phyloP scores from a whole-genome alignment of 1,140 invertebrate species.

The Megalonaias nervosa region DNA sequence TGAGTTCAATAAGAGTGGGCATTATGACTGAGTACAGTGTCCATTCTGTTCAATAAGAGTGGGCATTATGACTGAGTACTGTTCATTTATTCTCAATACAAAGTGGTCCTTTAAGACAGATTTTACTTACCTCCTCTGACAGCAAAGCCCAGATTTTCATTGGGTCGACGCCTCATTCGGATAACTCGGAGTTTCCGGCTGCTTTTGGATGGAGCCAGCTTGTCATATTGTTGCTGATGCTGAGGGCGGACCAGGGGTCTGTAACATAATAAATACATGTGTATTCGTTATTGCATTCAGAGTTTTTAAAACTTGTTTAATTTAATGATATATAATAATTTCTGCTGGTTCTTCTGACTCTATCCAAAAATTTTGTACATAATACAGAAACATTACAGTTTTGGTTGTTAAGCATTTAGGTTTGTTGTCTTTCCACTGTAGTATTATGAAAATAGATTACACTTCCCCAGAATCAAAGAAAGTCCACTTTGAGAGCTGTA shows the following conservation, averaged over 20 bases:
- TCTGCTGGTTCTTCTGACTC: background rate
- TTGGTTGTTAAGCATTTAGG: too few relatives aligned
- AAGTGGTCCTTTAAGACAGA: background rate
- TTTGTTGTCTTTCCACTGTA: too few relatives aligned
- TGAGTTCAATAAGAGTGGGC: too few relatives aligned
- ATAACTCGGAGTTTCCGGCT: slow-evolving; percentile 56
- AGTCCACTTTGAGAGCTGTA: too few relatives aligned
- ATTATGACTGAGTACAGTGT: too few relatives aligned
- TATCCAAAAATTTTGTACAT: background rate
- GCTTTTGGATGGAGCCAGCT: slow-evolving; percentile 48
- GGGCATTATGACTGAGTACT: background rate
- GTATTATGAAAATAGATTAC: too few relatives aligned
- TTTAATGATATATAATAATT: background rate
- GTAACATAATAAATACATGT: slow-evolving; percentile 14
- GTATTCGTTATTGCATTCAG: background rate
- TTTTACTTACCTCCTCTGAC: slow-evolving; percentile 79
- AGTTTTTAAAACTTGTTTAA: background rate
- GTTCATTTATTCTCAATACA: background rate
- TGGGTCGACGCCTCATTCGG: slow-evolving; percentile 61
- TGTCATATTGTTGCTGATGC: slow-evolving; percentile 66
- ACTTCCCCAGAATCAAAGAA: too few relatives aligned
- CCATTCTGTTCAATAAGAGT: too few relatives aligned
- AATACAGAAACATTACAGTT: background rate
- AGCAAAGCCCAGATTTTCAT: slow-evolving; percentile 85
- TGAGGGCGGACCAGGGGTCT: slow-evolving; percentile 63